These are phyloP conservation scores for Clistopyga incitator DNA, from an alignment of 2,888 invertebrate genomes.

Conservation along the genomic window DNA sequence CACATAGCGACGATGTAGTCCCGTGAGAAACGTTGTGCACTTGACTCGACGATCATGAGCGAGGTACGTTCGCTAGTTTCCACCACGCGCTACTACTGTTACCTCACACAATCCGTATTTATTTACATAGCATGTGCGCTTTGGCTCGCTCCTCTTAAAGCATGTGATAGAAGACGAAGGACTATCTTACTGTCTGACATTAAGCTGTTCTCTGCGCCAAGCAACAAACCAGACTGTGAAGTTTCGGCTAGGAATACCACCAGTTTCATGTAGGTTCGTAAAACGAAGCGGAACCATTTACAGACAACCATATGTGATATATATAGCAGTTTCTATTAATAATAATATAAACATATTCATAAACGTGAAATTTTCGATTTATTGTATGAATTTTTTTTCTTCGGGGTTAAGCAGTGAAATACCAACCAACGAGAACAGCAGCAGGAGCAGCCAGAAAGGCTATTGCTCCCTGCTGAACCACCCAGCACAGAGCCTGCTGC, in stretches of 20 bases:
- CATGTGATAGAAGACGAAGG: slow-evolving; percentile 43
- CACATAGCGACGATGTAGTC: slow-evolving; percentile 53
- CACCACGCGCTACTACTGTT: slow-evolving; percentile 33
- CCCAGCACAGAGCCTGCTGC: slow-evolving; percentile 31
- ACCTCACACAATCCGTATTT: slow-evolving; percentile 71
- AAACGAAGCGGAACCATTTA: background rate
- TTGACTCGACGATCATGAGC: slow-evolving; percentile 72
- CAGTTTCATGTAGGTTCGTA: background rate
- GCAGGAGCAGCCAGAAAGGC: slow-evolving; percentile 38
- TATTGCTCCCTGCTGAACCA: slow-evolving; percentile 50
- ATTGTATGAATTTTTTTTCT: background rate
- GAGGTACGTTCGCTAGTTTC: slow-evolving; percentile 34
- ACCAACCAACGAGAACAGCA: slow-evolving; percentile 9
- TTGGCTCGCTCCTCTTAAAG: slow-evolving; percentile 32
- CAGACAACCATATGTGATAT: background rate
- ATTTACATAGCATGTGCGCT: slow-evolving; percentile 78
- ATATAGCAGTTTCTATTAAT: background rate
- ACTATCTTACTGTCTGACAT: slow-evolving; percentile 12
- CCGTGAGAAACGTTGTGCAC: slow-evolving; percentile 73
- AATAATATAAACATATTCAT: background rate
- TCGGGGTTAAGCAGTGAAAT: slow-evolving; percentile 17
- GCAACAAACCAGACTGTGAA: slow-evolving; percentile 5
- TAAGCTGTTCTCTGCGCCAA: slow-evolving; percentile 3
- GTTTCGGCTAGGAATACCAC: background rate
- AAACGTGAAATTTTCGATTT: background rate